Evolutionary conservation across 2,113 vertebrate genomes (phyloP).

Genomic region (Paracanthobrama guichenoti): DNA sequence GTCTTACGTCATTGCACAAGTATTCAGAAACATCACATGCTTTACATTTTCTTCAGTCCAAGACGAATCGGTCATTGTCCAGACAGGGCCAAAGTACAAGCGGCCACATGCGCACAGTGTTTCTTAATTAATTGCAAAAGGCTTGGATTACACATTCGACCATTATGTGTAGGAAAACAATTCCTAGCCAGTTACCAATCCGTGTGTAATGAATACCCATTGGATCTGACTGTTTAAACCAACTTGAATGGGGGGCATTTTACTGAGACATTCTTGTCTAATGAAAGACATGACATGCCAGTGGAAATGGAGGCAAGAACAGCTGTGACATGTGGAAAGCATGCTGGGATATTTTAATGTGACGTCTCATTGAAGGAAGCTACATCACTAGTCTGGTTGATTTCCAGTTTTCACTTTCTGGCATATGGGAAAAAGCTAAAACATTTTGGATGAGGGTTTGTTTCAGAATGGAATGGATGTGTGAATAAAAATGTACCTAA

Average conservation of each 20-base stretch:
- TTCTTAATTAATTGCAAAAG: slow-evolving; percentile 96
- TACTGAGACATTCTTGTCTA: slow-evolving; percentile 84
- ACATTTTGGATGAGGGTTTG: slow-evolving; percentile 58
- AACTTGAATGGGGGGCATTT: slow-evolving; percentile 84
- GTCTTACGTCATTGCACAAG: neutral
- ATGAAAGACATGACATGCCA: slow-evolving; percentile 74
- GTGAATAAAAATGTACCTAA: neutral
- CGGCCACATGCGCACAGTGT: slow-evolving; percentile 88
- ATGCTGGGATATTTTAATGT: slow-evolving; percentile 85
- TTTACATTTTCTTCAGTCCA: slow-evolving; percentile 72
- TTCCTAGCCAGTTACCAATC: slow-evolving; percentile 86
- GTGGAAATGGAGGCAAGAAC: slow-evolving; percentile 53
- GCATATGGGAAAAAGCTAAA: slow-evolving; percentile 69
- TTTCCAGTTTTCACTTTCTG: slow-evolving; percentile 61
- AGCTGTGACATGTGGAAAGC: slow-evolving; percentile 57
- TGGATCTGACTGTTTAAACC: slow-evolving; percentile 90
- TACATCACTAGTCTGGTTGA: slow-evolving; percentile 70
- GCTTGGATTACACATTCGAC: slow-evolving; percentile 92
- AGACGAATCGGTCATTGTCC: slow-evolving; percentile 86
- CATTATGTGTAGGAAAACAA: slow-evolving; percentile 86
- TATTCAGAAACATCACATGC: slow-evolving; percentile 34
- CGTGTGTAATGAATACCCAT: slow-evolving; percentile 85
- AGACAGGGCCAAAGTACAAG: slow-evolving; percentile 87
- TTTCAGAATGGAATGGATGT: neutral
- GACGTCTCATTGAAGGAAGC: slow-evolving; percentile 84